These are phyloP conservation scores for Acanthococcus lagerstroemiae DNA, from an alignment of 2,888 invertebrate species.

Conservation along the genomic window DNA sequence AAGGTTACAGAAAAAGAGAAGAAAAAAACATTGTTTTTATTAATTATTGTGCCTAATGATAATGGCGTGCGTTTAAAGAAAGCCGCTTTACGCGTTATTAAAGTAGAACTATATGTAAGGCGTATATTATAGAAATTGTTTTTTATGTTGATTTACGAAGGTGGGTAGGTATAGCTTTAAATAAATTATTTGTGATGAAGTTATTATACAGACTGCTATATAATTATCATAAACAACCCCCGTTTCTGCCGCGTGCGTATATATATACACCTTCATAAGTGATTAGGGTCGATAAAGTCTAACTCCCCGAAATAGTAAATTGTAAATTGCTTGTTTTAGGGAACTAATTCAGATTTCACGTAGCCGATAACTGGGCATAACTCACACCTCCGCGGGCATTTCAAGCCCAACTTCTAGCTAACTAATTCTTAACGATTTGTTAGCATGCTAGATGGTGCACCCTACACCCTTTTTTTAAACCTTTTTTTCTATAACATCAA, in stretches of 20 bases:
- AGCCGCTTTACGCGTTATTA: conserved; percentile 25
- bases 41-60: conserved; percentile 6
- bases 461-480: conserved; percentile 1
- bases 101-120: no score
- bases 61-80: conserved; percentile 4
- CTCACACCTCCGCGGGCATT: conserved; percentile 31
- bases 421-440: conserved; percentile 32
- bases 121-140: conserved; percentile 21
- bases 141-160: conserved; percentile 26
- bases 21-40: neutral
- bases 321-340: conserved; percentile 32
- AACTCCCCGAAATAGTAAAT: conserved; percentile 28
- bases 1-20: no score
- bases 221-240: conserved; percentile 30
- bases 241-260: conserved; percentile 21
- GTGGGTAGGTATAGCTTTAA: conserved; percentile 20
- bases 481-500: neutral
- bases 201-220: conserved; percentile 22
- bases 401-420: conserved; percentile 19
- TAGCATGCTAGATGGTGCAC: conserved; percentile 30
- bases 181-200: conserved; percentile 29
- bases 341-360: conserved; percentile 27
- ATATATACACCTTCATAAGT: conserved; percentile 23
- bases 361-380: conserved; percentile 23
- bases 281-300: conserved; percentile 23